Evolutionary conservation across 2,888 invertebrate species (phyloP).

Genomic region (Diarsia brunnea): DNA sequence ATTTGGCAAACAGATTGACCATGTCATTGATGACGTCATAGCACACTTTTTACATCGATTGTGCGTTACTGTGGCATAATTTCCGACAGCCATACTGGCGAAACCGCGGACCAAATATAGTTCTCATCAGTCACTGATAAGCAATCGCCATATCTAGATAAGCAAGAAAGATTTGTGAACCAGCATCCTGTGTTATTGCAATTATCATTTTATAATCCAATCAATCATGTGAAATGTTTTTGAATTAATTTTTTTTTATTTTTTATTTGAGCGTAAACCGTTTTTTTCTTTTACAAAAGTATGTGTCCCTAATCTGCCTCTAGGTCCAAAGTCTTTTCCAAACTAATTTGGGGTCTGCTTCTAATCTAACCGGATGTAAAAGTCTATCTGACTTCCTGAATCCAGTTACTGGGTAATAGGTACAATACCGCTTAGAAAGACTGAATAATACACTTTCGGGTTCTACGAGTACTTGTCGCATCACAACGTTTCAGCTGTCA

Average conservation of each 20-base stretch:
- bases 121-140: conserved; percentile 9
- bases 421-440: background rate
- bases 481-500: too few species aligned
- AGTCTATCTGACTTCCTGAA: background rate
- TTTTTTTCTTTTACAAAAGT: background rate
- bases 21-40: background rate
- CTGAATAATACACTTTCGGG: background rate
- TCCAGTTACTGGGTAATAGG: background rate
- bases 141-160: conserved; percentile 3
- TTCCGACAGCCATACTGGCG: background rate
- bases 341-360: background rate
- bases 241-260: background rate
- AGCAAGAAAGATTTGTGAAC: background rate
- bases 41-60: background rate
- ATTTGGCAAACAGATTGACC: background rate
- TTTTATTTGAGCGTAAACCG: too few species aligned
- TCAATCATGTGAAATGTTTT: background rate
- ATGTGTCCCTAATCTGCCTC: background rate
- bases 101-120: background rate
- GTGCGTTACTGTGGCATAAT: background rate
- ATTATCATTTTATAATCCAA: background rate
- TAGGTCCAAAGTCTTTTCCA: background rate
- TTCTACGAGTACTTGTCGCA: background rate
- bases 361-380: background rate
- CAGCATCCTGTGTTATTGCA: conserved; percentile 14